These are phyloP conservation scores for Gymnosoma rotundatum DNA, from an alignment of 2,888 invertebrate species.

Conservation along the genomic window DNA sequence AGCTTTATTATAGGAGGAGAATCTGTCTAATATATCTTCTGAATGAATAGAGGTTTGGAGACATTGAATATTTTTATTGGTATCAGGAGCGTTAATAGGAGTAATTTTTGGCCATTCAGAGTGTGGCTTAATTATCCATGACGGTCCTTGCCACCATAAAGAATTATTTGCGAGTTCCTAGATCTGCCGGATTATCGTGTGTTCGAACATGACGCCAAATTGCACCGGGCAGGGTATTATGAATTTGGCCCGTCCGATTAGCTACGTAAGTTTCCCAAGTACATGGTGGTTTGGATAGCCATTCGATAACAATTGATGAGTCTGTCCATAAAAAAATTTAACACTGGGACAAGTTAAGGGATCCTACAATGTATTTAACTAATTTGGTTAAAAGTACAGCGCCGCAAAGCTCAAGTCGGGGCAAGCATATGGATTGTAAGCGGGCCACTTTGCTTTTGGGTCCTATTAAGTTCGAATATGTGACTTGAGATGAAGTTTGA, in stretches of 20 bases:
- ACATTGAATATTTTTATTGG: background rate
- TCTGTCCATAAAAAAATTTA: constrained; percentile 18
- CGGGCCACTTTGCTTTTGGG: background rate
- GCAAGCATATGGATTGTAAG: constrained; percentile 2
- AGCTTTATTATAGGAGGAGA: too few relatives aligned
- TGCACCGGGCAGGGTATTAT: constrained; percentile 1
- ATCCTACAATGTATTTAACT: background rate
- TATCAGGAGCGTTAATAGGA: background rate
- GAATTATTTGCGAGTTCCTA: constrained; percentile 1
- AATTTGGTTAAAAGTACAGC: constrained; percentile 30
- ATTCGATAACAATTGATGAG: constrained; percentile 9
- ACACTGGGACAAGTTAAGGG: background rate
- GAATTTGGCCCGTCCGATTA: background rate
- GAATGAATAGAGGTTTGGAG: background rate
- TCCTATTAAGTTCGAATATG: too few relatives aligned
- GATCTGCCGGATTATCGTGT: constrained; percentile 22
- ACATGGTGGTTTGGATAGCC: constrained; percentile 5
- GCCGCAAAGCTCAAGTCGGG: background rate
- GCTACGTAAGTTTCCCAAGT: too few relatives aligned
- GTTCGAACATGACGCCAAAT: constrained; percentile 6
- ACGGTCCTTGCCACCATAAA: too few relatives aligned
- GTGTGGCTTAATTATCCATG: too few relatives aligned
- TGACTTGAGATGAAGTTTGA: too few relatives aligned
- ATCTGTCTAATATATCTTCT: background rate
- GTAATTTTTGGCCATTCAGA: too few relatives aligned